These are phyloP conservation scores for Melipona bicolor DNA, from an alignment of 2,888 invertebrate genomes.

Conservation along the genomic window DNA sequence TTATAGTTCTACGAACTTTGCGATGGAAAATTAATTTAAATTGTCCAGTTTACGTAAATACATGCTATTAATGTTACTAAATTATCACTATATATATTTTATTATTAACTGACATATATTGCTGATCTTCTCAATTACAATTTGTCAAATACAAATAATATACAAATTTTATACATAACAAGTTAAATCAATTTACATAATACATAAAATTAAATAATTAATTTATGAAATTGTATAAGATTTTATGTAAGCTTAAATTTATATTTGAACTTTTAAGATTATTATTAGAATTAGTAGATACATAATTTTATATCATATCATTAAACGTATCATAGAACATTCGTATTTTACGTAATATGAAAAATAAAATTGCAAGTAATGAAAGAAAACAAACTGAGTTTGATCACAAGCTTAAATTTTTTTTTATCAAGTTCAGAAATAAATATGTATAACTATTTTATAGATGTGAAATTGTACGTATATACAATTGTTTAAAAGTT, in stretches of 20 bases:
- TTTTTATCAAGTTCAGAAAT: neutral
- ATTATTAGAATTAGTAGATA: neutral
- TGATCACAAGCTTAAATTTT: neutral
- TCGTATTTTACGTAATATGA: too few relatives aligned
- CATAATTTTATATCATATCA: neutral
- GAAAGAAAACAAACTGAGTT: neutral
- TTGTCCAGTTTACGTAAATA: neutral
- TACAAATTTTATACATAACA: too few relatives aligned
- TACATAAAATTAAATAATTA: neutral
- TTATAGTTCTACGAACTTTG: neutral
- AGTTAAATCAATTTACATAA: neutral
- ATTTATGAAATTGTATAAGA: neutral
- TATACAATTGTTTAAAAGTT: neutral
- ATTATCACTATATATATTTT: neutral
- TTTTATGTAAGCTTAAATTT: neutral
- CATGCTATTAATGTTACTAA: neutral
- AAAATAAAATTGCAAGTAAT: neutral
- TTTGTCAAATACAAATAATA: neutral
- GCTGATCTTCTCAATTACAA: neutral
- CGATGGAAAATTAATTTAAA: neutral
- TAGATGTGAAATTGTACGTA: neutral
- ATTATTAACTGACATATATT: neutral
- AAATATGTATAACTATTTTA: neutral
- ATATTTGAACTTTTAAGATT: neutral
- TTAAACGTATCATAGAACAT: neutral